Evolutionary conservation across 2,113 vertebrate species (phyloP).

Genomic region (Triplophysa siluroides): DNA sequence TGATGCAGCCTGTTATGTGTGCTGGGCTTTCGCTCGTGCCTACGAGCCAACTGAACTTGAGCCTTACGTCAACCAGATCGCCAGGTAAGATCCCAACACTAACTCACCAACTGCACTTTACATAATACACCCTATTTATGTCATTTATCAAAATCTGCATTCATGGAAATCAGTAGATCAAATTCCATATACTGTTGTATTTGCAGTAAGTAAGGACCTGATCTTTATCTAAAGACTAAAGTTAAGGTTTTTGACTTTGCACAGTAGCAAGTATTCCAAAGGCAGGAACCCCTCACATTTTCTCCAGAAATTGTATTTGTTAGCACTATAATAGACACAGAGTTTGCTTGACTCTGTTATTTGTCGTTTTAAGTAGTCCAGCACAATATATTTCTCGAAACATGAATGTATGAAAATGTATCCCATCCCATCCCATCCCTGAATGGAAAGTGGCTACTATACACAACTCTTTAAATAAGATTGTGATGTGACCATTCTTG

Average conservation of each 20-base stretch:
- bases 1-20: slow-evolving; percentile 93
- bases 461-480: background rate
- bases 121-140: background rate
- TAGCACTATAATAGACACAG: too few species aligned
- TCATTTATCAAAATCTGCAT: background rate
- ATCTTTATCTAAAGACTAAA: too few species aligned
- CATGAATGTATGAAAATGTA: background rate
- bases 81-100: slow-evolving; percentile 76
- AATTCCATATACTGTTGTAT: too few species aligned
- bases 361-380: background rate
- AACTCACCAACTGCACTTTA: background rate
- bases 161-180: too few species aligned
- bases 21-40: slow-evolving; percentile 95
- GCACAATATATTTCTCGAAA: background rate
- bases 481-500: slow-evolving; percentile 13
- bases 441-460: background rate
- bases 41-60: slow-evolving; percentile 87
- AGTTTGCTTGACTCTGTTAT: background rate
- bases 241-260: too few species aligned
- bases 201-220: too few species aligned
- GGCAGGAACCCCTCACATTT: background rate
- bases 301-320: too few species aligned
- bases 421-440: background rate
- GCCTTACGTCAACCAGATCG: slow-evolving; percentile 87
- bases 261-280: background rate